phyloP scores from a whole-genome alignment of 1,140 invertebrate genomes.

The Brachionus paranguensis region DNA sequence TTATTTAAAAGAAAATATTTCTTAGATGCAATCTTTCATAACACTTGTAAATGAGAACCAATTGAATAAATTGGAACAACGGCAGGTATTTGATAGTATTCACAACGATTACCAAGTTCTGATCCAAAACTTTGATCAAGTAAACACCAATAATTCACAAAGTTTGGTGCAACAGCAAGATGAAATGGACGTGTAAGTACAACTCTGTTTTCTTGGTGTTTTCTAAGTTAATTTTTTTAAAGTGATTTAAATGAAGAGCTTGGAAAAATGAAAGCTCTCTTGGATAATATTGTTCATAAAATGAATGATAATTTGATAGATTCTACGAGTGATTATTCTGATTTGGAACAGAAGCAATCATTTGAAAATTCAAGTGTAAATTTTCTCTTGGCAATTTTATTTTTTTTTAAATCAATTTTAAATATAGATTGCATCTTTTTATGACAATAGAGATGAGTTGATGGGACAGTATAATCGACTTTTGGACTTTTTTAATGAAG shows the following conservation, averaged over 20 bases:
- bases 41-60: slow-evolving; percentile 37
- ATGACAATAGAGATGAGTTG: slow-evolving; percentile 21
- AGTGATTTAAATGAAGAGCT: slow-evolving; percentile 39
- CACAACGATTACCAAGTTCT: slow-evolving; percentile 9
- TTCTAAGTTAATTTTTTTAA: neutral
- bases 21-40: slow-evolving; percentile 37
- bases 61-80: slow-evolving; percentile 31
- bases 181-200: slow-evolving; percentile 20
- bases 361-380: slow-evolving; percentile 26
- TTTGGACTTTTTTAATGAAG: slow-evolving; percentile 31
- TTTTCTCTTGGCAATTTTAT: neutral
- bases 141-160: neutral
- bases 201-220: neutral
- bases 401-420: neutral
- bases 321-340: neutral
- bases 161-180: neutral
- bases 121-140: neutral
- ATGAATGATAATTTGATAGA: slow-evolving; percentile 35
- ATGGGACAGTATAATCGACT: slow-evolving; percentile 28
- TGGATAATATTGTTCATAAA: slow-evolving; percentile 30
- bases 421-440: neutral
- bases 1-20: neutral
- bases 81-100: slow-evolving; percentile 25
- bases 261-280: slow-evolving; percentile 27
- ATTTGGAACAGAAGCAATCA: neutral